Conservation (phyloP, 2,113 vertebrate species). For the Sialia sialis region DNA sequence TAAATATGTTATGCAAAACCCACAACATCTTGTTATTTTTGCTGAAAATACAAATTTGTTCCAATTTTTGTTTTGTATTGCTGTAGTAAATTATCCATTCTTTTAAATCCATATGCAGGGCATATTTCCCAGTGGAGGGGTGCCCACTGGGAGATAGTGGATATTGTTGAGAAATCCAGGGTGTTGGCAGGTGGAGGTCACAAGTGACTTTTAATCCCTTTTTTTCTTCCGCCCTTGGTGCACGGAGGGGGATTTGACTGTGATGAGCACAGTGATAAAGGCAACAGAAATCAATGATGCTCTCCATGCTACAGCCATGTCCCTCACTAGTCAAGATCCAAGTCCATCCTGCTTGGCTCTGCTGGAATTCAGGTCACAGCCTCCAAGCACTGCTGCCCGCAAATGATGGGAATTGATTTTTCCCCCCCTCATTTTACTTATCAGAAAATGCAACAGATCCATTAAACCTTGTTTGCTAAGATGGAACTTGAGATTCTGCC, state of each 20-base stretch:
- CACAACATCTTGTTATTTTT: neutral
- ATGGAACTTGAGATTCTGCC: neutral
- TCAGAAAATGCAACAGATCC: neutral
- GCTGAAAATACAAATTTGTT: neutral
- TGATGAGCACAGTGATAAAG: neutral
- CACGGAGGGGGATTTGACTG: neutral
- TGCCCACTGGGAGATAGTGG: neutral
- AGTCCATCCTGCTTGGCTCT: neutral
- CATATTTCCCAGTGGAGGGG: neutral
- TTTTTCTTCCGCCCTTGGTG: neutral
- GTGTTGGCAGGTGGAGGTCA: neutral
- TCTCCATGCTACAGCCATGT: neutral
- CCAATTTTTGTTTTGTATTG: neutral
- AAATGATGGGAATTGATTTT: neutral
- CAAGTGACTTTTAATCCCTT: neutral
- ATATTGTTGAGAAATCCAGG: neutral
- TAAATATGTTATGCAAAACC: neutral
- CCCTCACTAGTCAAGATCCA: neutral
- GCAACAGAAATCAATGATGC: neutral
- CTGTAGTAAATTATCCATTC: neutral
- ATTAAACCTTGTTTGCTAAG: neutral
- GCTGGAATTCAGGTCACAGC: neutral
- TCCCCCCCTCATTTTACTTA: neutral
- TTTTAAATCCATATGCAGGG: neutral
- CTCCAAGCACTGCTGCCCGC: neutral